Base-by-base conservation (phyloP, 1,140 invertebrate genomes). In the Aleiodes sp. region DNA sequence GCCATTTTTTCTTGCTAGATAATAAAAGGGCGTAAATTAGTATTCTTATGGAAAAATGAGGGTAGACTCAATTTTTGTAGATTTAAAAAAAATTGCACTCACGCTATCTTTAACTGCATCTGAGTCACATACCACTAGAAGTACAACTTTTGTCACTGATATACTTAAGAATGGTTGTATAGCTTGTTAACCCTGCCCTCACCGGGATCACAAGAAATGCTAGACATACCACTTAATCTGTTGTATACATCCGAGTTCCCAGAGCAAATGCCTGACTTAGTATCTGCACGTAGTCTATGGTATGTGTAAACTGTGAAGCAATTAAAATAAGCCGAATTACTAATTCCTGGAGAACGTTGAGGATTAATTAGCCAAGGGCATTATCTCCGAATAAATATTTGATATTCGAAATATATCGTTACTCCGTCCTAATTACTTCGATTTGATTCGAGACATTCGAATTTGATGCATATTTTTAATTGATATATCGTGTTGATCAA, bases 161-260 rank as follows among this genome's bases (percentile, higher is more conserved):
- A 63, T 41, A 21, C 29, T 19, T 35, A 59, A 59, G 33, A 57
- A 62, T 24, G 39, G 14, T 9, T n/a, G 37, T 33, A 41, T 14
- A 66, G 56, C 70, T 66, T 41, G 64, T 67, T 71, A 67, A 67
- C 43, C 57, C 41, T 71, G 60, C 37, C 57, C 59, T 52, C 41
- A 57, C 65, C 66, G 14, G 65, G n/a, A 63, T 66, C 56, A 65
- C 56, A 66, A 66, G 59, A 66, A 67, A 71, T 67, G 56, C 52
- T 29, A 62, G 64, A 70, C 56, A 57, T 43, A 61, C 69, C 59
- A 39, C 65, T 67, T 67, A 57, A 67, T 63, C 29, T 68, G 57
- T 62, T 43, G 59, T 68, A 26, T 61, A 60, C 43, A 41, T 46
- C 33, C 65, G 33, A 64, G 37, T 67, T 67, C 65, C 57, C 65